These are phyloP conservation scores for Isotomurus palustris DNA, from an alignment of 2,888 invertebrate species.

Conservation along the genomic window DNA sequence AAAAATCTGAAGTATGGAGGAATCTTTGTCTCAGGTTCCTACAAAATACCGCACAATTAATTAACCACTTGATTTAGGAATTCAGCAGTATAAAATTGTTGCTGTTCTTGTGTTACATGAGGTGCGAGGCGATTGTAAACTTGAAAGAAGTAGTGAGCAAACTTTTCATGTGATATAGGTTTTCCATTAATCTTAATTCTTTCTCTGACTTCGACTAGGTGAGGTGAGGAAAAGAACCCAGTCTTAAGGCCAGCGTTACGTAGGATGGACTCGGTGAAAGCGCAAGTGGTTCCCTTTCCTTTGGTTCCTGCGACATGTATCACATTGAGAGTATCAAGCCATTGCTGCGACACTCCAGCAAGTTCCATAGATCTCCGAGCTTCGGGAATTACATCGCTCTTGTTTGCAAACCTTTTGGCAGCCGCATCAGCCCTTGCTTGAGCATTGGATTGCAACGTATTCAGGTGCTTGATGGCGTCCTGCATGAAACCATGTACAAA, in stretches of 20 bases:
- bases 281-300: slow-evolving; percentile 94
- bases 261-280: slow-evolving; percentile 83
- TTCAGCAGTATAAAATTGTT: not conserved
- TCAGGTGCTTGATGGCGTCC: slow-evolving; percentile 66
- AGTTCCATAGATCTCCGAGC: slow-evolving; percentile 49
- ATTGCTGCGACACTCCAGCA: slow-evolving; percentile 61
- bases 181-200: slow-evolving; percentile 81
- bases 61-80: slow-evolving; percentile 15
- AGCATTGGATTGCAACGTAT: slow-evolving; percentile 68
- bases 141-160: slow-evolving; percentile 75
- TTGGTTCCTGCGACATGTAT: slow-evolving; percentile 97
- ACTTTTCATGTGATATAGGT: slow-evolving; percentile 67
- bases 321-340: slow-evolving; percentile 69
- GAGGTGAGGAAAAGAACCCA: slow-evolving; percentile 95
- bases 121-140: slow-evolving; percentile 61
- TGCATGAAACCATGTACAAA: slow-evolving; percentile 48
- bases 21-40: slow-evolving; percentile 66
- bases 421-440: slow-evolving; percentile 56
- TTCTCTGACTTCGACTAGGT: slow-evolving; percentile 85
- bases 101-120: slow-evolving; percentile 51
- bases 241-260: slow-evolving; percentile 77
- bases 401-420: slow-evolving; percentile 14
- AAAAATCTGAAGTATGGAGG: slow-evolving; percentile 93
- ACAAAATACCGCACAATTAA: too few species aligned
- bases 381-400: slow-evolving; percentile 26